Evolutionary conservation across 2,113 vertebrate genomes (phyloP).

Genomic region (Epinephelus lanceolatus): DNA sequence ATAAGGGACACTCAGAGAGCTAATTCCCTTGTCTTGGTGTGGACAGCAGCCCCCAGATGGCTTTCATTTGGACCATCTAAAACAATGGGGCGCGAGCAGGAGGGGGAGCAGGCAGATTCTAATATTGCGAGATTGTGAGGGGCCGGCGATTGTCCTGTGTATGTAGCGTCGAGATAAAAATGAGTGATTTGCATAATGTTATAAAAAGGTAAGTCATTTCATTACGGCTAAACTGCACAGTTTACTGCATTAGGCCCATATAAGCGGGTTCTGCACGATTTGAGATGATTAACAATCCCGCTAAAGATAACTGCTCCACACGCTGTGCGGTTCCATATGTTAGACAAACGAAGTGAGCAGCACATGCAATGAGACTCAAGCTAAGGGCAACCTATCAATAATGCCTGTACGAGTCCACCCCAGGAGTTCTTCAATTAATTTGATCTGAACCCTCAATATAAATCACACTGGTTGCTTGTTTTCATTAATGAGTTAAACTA

Average conservation of each 20-base stretch:
- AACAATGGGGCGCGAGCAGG: conserved; percentile 71
- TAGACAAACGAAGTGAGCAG: conserved; percentile 51
- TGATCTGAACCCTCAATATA: conserved; percentile 55
- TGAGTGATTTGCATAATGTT: conserved; percentile 64
- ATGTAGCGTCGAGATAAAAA: conserved; percentile 69
- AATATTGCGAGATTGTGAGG: conserved; percentile 58
- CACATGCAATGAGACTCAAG: conserved; percentile 40
- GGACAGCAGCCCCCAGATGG: conserved; percentile 76
- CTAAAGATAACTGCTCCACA: conserved; percentile 55
- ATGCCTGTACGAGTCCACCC: conserved; percentile 26
- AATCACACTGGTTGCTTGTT: conserved; percentile 61
- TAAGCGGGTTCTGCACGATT: conserved; percentile 67
- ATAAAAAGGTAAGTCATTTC: conserved; percentile 53
- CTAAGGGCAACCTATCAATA: conserved; percentile 60
- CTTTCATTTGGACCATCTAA: conserved; percentile 80
- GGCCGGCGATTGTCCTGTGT: conserved; percentile 54
- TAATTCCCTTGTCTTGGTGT: conserved; percentile 84
- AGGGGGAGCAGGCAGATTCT: conserved; percentile 50
- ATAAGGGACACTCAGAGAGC: conserved; percentile 83
- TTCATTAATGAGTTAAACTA: conserved; percentile 66
- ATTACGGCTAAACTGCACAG: conserved; percentile 40
- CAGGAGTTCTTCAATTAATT: conserved; percentile 44
- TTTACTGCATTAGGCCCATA: conserved; percentile 31
- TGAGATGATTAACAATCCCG: conserved; percentile 71
- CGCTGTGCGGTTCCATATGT: conserved; percentile 61